Evolutionary conservation across 2,888 invertebrate species (phyloP).

Genomic region (Geotrupes spiniger): DNA sequence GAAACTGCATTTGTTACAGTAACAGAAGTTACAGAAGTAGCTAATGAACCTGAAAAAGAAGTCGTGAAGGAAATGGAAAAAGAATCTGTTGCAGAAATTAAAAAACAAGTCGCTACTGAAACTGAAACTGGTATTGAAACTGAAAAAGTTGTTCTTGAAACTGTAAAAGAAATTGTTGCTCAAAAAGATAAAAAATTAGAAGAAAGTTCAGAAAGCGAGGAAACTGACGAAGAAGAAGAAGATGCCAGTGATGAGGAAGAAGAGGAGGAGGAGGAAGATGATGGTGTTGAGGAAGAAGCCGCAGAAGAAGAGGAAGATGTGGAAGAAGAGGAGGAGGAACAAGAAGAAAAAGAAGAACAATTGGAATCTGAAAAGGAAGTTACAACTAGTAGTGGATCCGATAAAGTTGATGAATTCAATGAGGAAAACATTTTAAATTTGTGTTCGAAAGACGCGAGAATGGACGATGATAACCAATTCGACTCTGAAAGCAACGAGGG

Average conservation of each 20-base stretch:
- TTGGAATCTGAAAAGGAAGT: slow-evolving; percentile 3
- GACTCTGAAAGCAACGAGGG: neutral
- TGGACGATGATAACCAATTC: slow-evolving; percentile 2
- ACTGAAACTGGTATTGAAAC: slow-evolving; percentile 18
- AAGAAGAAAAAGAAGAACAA: slow-evolving; percentile 23
- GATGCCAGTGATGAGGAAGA: slow-evolving; percentile 25
- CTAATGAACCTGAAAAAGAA: too few relatives aligned
- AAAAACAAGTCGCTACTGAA: slow-evolving; percentile 20
- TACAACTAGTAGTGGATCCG: slow-evolving; percentile 1
- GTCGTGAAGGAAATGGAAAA: too few relatives aligned
- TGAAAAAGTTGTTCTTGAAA: slow-evolving; percentile 25
- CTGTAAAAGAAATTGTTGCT: slow-evolving; percentile 27
- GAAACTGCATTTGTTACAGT: slow-evolving; percentile 21
- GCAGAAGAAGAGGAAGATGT: slow-evolving; percentile 21
- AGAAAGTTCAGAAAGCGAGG: neutral
- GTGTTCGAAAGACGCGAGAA: slow-evolving; percentile 11
- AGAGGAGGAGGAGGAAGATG: slow-evolving; percentile 26
- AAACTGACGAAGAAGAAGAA: neutral
- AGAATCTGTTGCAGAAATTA: slow-evolving; percentile 43
- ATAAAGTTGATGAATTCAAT: slow-evolving; percentile 8
- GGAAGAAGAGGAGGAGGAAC: slow-evolving; percentile 29
- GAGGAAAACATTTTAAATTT: slow-evolving; percentile 14
- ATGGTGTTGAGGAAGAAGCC: slow-evolving; percentile 14
- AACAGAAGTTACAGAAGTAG: slow-evolving; percentile 18
- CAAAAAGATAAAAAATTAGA: slow-evolving; percentile 21